Evolutionary conservation across 2,888 invertebrate species (phyloP).

Genomic region (Heterodera filipjevi): DNA sequence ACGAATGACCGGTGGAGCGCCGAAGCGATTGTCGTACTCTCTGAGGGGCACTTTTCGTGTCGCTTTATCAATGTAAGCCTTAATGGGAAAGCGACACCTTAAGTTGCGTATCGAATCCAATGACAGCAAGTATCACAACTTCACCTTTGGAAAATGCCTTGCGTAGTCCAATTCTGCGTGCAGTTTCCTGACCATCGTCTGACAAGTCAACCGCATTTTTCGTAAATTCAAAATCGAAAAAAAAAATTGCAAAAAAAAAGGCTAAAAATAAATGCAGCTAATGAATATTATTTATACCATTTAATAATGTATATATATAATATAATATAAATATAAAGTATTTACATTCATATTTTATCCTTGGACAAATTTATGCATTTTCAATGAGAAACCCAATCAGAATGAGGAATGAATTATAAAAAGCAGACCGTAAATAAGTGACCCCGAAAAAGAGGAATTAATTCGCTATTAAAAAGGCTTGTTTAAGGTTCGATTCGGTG

Average conservation of each 20-base stretch:
- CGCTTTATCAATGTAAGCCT: conserved; percentile 52
- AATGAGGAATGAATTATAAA: neutral
- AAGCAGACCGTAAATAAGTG: neutral
- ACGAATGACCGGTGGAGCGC: conserved; percentile 57
- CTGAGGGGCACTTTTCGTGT: conserved; percentile 58
- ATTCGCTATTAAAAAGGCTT: no score
- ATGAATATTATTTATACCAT: no score
- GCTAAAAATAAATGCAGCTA: neutral
- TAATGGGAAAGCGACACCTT: no score
- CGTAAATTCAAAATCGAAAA: neutral
- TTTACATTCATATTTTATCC: no score
- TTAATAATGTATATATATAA: no score
- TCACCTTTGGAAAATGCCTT: conserved; percentile 56
- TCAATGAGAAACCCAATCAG: neutral
- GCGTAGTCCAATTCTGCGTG: conserved; percentile 59
- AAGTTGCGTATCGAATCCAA: no score
- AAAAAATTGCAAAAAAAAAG: neutral
- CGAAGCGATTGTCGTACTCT: conserved; percentile 58
- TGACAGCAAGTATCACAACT: neutral
- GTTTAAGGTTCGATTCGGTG: no score
- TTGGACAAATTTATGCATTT: neutral
- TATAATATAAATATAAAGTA: no score
- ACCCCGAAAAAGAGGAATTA: neutral
- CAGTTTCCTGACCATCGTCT: conserved; percentile 45
- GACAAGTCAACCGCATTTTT: conserved; percentile 23